Base-by-base conservation (phyloP, 2,113 vertebrate species). In the Sander lucioperca region DNA sequence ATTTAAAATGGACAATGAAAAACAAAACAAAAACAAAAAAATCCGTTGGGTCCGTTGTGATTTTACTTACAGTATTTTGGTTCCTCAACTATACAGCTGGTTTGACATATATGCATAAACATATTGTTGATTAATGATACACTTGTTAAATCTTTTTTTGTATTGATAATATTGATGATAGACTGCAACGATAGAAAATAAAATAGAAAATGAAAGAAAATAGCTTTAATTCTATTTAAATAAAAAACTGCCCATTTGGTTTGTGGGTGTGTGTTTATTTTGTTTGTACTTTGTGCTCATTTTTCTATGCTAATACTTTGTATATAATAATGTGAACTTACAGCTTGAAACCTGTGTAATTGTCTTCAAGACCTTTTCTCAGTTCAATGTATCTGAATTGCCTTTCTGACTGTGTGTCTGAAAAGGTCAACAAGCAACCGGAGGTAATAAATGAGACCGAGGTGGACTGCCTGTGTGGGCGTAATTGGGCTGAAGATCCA, bases 371-470 rank as follows among this genome's bases (percentile, higher is more conserved):
- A 54, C 72, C 61, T 81, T 59, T 51, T 63, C 58, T 84, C 18
- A 4, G 74, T 74, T 72, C 84, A 72, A 86, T 87, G 72, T 45
- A 72, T 84, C 89, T 77, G 88, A 86, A 92, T 85, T 58, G 77
- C 73, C 82, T 78, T 63, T 83, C 75, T 58, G 73, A 84, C 86
- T 75, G 85, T 81, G 85, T 80, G 67, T 67, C 86, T 75, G 74
- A 89, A 93, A 96, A 95, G 95, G 95, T 96, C 95, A 96, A 92
- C 91, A 93, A 93, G 88, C 94, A 88, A 88, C 70, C 53, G 61
- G 89, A 92, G 89, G 92, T 86, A 91, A 92, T 94, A 89, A 94
- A 94, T 89, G 87, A 89, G 85, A 66, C 65, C 14, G 54, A 90
- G 86, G 88, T 85, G 87, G 83, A 83, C 83, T 88, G 89, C 84